These are phyloP conservation scores for Lerista edwardsae DNA, from an alignment of 2,797 vertebrate genomes.

Conservation along the genomic window DNA sequence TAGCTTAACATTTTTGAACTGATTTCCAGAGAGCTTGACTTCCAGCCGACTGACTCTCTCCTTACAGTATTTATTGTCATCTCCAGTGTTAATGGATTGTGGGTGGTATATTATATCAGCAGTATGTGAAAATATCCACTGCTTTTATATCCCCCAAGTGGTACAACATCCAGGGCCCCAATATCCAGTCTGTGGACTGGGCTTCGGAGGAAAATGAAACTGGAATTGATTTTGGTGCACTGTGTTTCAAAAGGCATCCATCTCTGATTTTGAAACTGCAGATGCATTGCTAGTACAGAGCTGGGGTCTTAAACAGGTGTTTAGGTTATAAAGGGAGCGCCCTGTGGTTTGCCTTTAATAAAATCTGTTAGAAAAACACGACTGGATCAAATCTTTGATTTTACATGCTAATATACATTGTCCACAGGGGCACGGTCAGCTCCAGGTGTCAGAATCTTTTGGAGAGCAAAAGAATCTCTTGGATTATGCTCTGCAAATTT, in stretches of 20 bases:
- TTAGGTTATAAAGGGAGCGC: conserved; percentile 33
- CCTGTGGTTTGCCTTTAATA: conserved; percentile 31
- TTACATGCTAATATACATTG: neutral
- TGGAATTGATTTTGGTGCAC: conserved; percentile 43
- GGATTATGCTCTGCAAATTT: neutral
- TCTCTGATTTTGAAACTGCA: conserved; percentile 47
- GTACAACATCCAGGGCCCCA: conserved; percentile 28
- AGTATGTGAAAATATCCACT: neutral
- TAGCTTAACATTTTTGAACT: neutral
- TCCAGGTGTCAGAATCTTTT: neutral
- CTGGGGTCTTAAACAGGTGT: conserved; percentile 58
- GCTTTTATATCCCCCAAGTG: neutral
- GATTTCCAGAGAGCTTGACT: neutral
- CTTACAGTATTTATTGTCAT: neutral
- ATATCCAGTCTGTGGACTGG: conserved; percentile 56
- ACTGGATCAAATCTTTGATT: conserved; percentile 19
- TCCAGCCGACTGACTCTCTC: neutral
- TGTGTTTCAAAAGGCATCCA: conserved; percentile 62
- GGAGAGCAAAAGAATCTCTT: neutral
- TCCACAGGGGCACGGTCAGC: neutral
- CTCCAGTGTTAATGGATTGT: neutral
- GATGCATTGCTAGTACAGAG: conserved; percentile 53
- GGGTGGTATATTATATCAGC: neutral
- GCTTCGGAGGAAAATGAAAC: conserved; percentile 32
- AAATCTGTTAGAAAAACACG: neutral